These are phyloP conservation scores for Meteorus colon DNA, from an alignment of 2,888 invertebrate genomes.

Conservation along the genomic window DNA sequence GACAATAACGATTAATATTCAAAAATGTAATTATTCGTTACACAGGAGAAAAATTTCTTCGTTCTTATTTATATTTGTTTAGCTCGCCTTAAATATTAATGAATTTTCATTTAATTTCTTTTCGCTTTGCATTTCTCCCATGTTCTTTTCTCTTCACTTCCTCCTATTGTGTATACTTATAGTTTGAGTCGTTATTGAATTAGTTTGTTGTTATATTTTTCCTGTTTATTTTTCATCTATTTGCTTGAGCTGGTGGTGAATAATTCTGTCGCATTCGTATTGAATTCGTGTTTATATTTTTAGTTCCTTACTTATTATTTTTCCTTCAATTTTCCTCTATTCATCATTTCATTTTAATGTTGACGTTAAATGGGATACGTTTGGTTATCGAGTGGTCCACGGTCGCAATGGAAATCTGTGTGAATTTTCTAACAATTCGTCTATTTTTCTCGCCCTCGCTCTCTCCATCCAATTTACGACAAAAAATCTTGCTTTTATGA, in stretches of 20 bases:
- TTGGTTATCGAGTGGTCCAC: constrained; percentile 45
- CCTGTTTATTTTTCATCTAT: neutral
- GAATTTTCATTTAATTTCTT: constrained; percentile 1
- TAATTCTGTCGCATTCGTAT: neutral
- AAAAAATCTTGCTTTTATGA: too few relatives aligned
- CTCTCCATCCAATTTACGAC: too few relatives aligned
- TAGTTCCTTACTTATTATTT: neutral
- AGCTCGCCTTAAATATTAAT: constrained; percentile 4
- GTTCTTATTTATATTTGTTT: constrained; percentile 1
- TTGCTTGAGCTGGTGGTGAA: neutral
- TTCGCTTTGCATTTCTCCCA: constrained; percentile 40
- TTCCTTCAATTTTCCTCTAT: constrained; percentile 51
- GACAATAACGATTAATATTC: constrained; percentile 2
- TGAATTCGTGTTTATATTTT: neutral
- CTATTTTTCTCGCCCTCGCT: too few relatives aligned
- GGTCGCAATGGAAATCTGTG: constrained; percentile 46
- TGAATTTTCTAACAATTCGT: too few relatives aligned
- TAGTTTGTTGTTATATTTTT: neutral
- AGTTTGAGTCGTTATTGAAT: neutral
- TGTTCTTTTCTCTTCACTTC: neutral
- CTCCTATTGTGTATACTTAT: constrained; percentile 12
- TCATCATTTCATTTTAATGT: constrained; percentile 54
- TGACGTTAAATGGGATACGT: constrained; percentile 56
- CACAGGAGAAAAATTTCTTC: neutral
- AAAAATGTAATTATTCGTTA: neutral